Conservation (phyloP, 2,888 invertebrate genomes). For the Diaphora mendica region DNA sequence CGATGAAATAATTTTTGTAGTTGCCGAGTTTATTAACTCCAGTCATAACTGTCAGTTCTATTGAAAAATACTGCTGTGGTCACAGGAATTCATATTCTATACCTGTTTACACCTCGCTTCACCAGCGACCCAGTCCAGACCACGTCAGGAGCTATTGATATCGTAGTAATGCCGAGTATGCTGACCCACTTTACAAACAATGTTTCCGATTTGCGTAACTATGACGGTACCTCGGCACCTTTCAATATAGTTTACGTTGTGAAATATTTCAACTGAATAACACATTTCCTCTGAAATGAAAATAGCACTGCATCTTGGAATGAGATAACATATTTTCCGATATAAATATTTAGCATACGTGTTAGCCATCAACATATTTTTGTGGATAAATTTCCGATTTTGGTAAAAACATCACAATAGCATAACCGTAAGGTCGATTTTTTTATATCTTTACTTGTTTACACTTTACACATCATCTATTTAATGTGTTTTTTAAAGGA, state of each 20-base stretch:
- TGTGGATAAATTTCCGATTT: no score
- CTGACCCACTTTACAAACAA: not conserved
- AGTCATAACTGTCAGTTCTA: no score
- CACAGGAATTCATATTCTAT: not conserved
- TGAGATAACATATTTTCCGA: not conserved
- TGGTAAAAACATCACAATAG: not conserved
- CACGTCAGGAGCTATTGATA: constrained; percentile 21
- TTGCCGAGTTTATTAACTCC: no score
- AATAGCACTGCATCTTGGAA: not conserved
- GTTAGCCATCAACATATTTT: not conserved
- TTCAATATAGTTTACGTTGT: constrained; percentile 15
- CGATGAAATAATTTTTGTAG: no score
- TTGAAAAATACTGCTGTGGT: not conserved
- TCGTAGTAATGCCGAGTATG: not conserved
- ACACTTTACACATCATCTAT: not conserved
- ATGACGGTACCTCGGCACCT: constrained; percentile 19
- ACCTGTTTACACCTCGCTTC: not conserved
- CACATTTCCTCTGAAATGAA: constrained; percentile 6
- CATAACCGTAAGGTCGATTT: not conserved
- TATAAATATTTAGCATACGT: not conserved
- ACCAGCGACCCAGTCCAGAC: constrained; percentile 4
- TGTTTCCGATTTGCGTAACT: constrained; percentile 23
- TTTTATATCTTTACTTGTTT: not conserved
- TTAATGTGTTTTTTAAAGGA: not conserved
- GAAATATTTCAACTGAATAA: constrained; percentile 28